phyloP scores from a whole-genome alignment of 2,888 invertebrate genomes.

The Eilema depressum region DNA sequence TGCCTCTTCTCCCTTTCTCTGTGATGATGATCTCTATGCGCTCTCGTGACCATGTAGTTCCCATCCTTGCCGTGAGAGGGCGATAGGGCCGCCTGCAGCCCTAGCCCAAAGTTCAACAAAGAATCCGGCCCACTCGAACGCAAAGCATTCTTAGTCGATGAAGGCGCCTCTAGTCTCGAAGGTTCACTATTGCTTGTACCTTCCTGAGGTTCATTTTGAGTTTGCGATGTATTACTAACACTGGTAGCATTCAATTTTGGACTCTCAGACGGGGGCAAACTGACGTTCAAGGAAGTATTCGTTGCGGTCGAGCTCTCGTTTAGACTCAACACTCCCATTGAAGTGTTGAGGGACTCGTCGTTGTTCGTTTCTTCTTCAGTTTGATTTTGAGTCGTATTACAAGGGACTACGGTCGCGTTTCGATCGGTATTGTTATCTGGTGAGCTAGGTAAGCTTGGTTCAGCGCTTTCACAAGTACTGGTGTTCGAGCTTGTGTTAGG shows the following conservation, averaged over 20 bases:
- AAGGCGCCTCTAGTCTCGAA: conserved; percentile 66
- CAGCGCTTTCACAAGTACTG: conserved; percentile 90
- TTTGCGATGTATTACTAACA: conserved; percentile 55
- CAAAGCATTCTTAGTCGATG: conserved; percentile 69
- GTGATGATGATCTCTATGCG: conserved; percentile 70
- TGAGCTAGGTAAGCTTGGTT: conserved; percentile 91
- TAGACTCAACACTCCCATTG: conserved; percentile 76
- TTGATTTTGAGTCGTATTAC: conserved; percentile 54
- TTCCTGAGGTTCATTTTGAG: conserved; percentile 61
- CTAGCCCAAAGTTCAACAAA: conserved; percentile 73
- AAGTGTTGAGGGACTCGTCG: conserved; percentile 69
- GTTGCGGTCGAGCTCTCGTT: conserved; percentile 83
- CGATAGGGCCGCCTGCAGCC: conserved; percentile 76
- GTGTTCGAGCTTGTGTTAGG: conserved; percentile 91
- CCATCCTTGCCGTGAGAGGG: conserved; percentile 76
- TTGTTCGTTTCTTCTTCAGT: conserved; percentile 63
- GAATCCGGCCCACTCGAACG: conserved; percentile 73
- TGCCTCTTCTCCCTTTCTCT: conserved; percentile 86
- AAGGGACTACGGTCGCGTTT: conserved; percentile 48
- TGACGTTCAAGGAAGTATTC: conserved; percentile 80
- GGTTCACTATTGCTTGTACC: conserved; percentile 61
- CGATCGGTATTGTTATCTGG: conserved; percentile 77
- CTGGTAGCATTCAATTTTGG: conserved; percentile 67
- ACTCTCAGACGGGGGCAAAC: conserved; percentile 76
- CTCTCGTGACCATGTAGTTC: conserved; percentile 62